Conservation (phyloP, 2,888 invertebrate species). For the Eupithecia insigniata region DNA sequence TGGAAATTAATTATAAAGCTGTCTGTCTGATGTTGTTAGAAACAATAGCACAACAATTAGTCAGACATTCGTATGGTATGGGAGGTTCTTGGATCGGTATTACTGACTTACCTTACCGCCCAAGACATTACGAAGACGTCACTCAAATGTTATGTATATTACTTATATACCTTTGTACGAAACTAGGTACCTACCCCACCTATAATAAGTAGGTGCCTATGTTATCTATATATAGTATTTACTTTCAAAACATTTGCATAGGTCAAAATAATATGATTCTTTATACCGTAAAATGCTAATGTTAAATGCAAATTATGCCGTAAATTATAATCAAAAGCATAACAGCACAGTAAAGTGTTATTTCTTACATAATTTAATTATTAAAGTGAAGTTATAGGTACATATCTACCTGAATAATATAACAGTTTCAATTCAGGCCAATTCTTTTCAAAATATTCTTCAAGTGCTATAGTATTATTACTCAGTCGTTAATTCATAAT, state of each 20-base stretch:
- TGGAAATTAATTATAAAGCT: conserved; percentile 23
- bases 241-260: background rate
- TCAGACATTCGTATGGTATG: conserved; percentile 35
- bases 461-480: conserved; percentile 49
- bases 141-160: background rate
- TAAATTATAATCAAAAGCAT: background rate
- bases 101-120: background rate
- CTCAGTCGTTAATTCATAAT: conserved; percentile 65
- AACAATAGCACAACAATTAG: conserved; percentile 52
- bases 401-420: conserved; percentile 37
- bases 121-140: background rate
- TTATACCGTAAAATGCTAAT: background rate
- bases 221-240: background rate
- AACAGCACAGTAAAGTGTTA: conserved; percentile 5
- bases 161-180: no score
- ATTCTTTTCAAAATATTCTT: conserved; percentile 42
- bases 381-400: background rate
- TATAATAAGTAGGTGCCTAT: no score
- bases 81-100: background rate
- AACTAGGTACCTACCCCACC: background rate
- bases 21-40: conserved; percentile 32
- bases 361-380: conserved; percentile 33
- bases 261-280: background rate
- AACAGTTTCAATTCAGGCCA: conserved; percentile 33
- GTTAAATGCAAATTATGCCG: background rate